Conservation (phyloP, 2,888 invertebrate genomes). For the Graphium colonna region DNA sequence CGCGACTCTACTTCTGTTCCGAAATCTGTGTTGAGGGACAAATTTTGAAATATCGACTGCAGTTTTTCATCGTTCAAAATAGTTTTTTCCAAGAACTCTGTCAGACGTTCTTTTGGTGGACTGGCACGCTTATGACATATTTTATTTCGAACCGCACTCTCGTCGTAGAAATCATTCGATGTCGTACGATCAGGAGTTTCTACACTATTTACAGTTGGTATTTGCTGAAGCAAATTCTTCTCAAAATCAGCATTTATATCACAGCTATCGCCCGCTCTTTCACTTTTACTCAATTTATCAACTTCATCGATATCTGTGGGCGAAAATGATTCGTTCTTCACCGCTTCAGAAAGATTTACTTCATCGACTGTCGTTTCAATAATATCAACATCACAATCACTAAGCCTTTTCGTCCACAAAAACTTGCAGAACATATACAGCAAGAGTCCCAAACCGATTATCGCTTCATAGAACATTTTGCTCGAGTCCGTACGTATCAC, state of each 20-base stretch:
- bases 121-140: conserved; percentile 51
- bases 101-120: conserved; percentile 67
- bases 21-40: conserved; percentile 53
- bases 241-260: conserved; percentile 8
- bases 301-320: conserved; percentile 1
- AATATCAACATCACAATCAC: conserved; percentile 10
- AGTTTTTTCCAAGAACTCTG: conserved; percentile 70
- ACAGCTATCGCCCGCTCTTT: conserved; percentile 6
- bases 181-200: conserved; percentile 26
- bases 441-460: conserved; percentile 59
- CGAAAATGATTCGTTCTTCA: conserved; percentile 6
- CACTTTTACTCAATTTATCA: neutral
- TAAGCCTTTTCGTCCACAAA: conserved; percentile 35
- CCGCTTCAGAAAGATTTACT: conserved; percentile 8
- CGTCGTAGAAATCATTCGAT: conserved; percentile 37
- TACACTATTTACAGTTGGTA: conserved; percentile 27
- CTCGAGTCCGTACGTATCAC: conserved; percentile 44
- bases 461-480: conserved; percentile 65
- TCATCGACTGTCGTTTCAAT: conserved; percentile 18
- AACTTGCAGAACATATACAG: conserved; percentile 63
- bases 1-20: conserved; percentile 36
- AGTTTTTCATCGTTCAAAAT: conserved; percentile 66
- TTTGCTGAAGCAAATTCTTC: conserved; percentile 23
- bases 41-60: conserved; percentile 67
- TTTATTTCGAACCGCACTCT: conserved; percentile 31